Percentiles rank a stretch among this genome's conserved stretches.
Evolutionary conservation across 2,888 invertebrate genomes (phyloP).

Genomic region (Geotrupes spiniger): DNA sequence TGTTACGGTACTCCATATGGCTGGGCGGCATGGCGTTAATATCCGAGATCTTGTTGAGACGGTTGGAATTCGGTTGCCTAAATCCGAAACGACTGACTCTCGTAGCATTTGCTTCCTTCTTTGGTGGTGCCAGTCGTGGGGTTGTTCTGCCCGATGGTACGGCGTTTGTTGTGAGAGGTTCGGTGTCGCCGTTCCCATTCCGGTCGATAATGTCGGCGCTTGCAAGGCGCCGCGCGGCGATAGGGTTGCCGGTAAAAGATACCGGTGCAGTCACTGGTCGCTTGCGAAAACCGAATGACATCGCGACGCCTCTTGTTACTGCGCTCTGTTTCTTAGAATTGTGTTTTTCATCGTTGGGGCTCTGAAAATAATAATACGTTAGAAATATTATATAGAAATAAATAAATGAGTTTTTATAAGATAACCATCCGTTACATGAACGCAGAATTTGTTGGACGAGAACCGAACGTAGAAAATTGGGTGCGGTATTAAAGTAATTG

Average conservation of each 20-base stretch:
- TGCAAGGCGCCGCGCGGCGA: conserved; percentile 49
- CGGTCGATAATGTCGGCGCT: conserved; percentile 50
- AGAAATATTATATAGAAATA: no score
- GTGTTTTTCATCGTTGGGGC: conserved; percentile 65
- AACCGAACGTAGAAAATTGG: background rate
- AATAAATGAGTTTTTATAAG: no score
- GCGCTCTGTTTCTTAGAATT: conserved; percentile 52
- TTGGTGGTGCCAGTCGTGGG: conserved; percentile 63
- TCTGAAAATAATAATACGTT: conserved; percentile 43
- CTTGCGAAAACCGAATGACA: conserved; percentile 81
- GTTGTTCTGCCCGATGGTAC: conserved; percentile 62
- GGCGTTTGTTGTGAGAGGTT: conserved; percentile 42
- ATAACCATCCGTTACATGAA: background rate
- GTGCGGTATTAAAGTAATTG: no score
- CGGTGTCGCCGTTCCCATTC: conserved; percentile 37
- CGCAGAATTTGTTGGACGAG: background rate
- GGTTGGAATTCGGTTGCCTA: conserved; percentile 62
- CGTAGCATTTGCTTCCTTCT: conserved; percentile 61
- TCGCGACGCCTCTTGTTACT: conserved; percentile 69
- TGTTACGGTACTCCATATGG: conserved; percentile 33
- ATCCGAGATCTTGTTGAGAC: conserved; percentile 68
- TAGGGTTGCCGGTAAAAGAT: conserved; percentile 36
- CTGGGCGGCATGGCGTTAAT: conserved; percentile 47
- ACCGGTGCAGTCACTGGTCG: conserved; percentile 54
- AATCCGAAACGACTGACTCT: conserved; percentile 76